Evolutionary conservation across 1,140 invertebrate species (phyloP).

Genomic region (Phocides pigmalion): DNA sequence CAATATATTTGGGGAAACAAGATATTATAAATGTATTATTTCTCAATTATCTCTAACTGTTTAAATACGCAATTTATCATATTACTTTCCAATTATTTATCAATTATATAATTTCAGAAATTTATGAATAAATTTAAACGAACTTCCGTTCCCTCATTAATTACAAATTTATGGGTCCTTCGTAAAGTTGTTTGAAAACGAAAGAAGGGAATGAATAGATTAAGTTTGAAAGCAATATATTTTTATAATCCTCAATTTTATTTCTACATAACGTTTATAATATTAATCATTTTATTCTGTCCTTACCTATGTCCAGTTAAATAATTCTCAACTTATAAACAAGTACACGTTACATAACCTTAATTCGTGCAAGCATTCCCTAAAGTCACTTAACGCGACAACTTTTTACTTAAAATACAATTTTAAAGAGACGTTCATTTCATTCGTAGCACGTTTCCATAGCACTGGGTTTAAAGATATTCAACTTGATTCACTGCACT

Average conservation of each 20-base stretch:
- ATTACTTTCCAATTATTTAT: no score
- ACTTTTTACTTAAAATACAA: slow-evolving; percentile 22
- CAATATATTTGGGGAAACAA: no score
- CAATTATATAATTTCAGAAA: no score
- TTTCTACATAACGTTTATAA: background rate
- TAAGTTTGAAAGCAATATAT: background rate
- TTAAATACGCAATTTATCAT: no score
- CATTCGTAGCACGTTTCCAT: slow-evolving; percentile 24
- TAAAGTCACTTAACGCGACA: slow-evolving; percentile 18
- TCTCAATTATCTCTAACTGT: no score
- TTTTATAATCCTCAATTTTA: background rate
- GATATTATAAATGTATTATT: no score
- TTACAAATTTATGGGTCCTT: background rate
- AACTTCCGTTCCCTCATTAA: background rate
- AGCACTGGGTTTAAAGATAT: slow-evolving; percentile 27
- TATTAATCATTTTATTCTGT: background rate
- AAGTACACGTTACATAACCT: slow-evolving; percentile 31
- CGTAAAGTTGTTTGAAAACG: background rate
- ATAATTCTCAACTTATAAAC: slow-evolving; percentile 13
- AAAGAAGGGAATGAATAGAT: background rate
- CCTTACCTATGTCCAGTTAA: background rate
- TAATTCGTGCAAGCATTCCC: slow-evolving; percentile 31
- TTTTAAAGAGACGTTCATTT: slow-evolving; percentile 9
- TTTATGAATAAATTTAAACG: background rate
- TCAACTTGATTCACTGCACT: slow-evolving; percentile 28